Percentiles rank a stretch among this genome's conserved stretches.
phyloP scores from a whole-genome alignment of 2,113 vertebrate genomes.

The Entomyzon cyanotis region DNA sequence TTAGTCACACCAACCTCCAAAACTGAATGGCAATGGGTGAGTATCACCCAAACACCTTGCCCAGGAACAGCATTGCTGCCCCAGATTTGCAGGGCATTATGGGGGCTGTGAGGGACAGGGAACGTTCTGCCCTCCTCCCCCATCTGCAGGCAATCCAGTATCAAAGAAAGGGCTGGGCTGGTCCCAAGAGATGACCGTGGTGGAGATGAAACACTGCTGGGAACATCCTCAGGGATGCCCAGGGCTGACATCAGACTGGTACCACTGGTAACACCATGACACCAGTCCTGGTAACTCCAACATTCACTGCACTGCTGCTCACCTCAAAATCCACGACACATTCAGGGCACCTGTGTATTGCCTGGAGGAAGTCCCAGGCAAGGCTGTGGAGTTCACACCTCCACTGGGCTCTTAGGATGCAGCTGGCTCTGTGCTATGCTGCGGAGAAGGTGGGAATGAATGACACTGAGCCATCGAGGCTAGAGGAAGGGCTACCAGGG shows the following conservation, averaged over 20 bases:
- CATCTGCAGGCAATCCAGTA: rapidly evolving
- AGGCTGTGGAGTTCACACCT: not conserved
- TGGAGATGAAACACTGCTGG: not conserved
- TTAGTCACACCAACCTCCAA: not conserved
- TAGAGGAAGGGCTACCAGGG: not conserved
- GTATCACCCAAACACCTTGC: not conserved
- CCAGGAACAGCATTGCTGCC: not conserved
- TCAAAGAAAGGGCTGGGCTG: not conserved
- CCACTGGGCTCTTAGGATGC: rapidly evolving
- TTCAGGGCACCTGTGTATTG: rapidly evolving
- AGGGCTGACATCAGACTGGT: not conserved
- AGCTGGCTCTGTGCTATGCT: not conserved
- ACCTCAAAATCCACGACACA: rapidly evolving
- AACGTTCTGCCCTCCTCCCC: not conserved
- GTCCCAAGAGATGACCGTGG: not conserved
- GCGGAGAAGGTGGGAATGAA: not conserved
- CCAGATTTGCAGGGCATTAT: not conserved
- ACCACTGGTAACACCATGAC: not conserved
- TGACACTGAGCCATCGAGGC: not conserved
- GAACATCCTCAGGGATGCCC: not conserved
- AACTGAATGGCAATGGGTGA: rapidly evolving
- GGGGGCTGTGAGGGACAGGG: not conserved
- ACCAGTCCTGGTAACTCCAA: rapidly evolving
- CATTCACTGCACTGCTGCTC: not conserved
- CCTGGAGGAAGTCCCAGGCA: rapidly evolving